Evolutionary conservation across 1,140 invertebrate genomes (phyloP).

Genomic region (Pachypsylla venusta): DNA sequence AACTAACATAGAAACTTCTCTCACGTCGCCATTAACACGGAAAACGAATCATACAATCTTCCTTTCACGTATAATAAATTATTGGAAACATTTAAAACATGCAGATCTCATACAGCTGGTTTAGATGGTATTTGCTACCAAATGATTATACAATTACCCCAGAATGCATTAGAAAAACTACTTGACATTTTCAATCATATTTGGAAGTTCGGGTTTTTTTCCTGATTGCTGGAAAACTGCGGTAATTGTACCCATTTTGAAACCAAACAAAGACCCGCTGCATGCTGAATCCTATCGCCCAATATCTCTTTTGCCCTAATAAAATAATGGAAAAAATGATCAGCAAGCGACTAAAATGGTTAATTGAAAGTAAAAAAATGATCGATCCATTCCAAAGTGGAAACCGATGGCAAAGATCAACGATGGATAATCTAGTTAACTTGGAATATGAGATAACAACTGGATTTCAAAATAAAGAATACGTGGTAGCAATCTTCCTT

Average conservation of each 20-base stretch:
- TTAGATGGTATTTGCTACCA: background rate
- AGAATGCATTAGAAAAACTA: background rate
- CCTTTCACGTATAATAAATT: background rate
- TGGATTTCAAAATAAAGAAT: background rate
- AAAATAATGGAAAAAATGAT: slow-evolving; percentile 15
- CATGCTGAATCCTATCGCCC: background rate
- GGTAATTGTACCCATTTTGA: slow-evolving; percentile 2
- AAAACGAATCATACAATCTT: too few species aligned
- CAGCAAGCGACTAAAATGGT: background rate
- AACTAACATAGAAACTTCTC: too few species aligned
- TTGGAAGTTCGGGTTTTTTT: background rate
- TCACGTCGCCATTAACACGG: too few species aligned
- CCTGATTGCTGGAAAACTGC: slow-evolving; percentile 4
- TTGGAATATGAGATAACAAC: background rate
- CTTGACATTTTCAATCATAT: slow-evolving; percentile 9
- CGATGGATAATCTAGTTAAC: background rate
- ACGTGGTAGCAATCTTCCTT: background rate
- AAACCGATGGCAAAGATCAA: slow-evolving; percentile 1
- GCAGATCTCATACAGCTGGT: background rate
- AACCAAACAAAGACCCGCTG: slow-evolving; percentile 8
- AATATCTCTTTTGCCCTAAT: slow-evolving; percentile 2
- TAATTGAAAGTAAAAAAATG: background rate
- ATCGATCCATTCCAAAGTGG: background rate
- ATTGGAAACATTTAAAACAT: background rate
- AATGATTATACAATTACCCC: background rate